These are phyloP conservation scores for Remorina albescens DNA, from an alignment of 2,797 vertebrate genomes.

Conservation along the genomic window DNA sequence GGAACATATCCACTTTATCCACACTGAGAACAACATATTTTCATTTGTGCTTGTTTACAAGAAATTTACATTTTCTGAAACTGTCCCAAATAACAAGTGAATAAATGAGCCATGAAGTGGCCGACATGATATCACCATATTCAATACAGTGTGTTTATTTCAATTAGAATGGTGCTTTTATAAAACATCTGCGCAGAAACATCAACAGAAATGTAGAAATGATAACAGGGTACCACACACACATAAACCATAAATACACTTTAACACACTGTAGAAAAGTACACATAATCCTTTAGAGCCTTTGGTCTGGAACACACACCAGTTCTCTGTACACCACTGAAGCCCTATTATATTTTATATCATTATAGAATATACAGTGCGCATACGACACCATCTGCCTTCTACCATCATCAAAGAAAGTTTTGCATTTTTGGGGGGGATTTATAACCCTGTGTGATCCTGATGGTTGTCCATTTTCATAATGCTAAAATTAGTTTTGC, in stretches of 20 bases:
- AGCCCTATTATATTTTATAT: constrained; percentile 62
- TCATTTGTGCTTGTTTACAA: background rate
- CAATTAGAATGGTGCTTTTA: constrained; percentile 76
- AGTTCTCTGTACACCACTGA: constrained; percentile 63
- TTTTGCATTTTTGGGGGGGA: constrained; percentile 59
- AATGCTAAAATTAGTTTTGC: constrained; percentile 68
- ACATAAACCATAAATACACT: constrained; percentile 76
- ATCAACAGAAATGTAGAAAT: constrained; percentile 78
- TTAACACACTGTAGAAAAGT: constrained; percentile 75
- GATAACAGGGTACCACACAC: constrained; percentile 64
- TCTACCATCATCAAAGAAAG: constrained; percentile 51
- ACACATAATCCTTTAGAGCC: constrained; percentile 69
- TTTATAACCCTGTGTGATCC: constrained; percentile 40
- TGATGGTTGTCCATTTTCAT: constrained; percentile 45
- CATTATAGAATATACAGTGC: constrained; percentile 51
- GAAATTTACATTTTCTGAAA: too few relatives aligned
- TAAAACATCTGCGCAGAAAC: constrained; percentile 80
- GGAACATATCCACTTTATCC: background rate
- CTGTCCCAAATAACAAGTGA: constrained; percentile 3
- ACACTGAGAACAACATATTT: background rate
- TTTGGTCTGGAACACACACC: constrained; percentile 75
- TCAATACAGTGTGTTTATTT: constrained; percentile 74
- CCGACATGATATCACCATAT: constrained; percentile 20
- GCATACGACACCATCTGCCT: constrained; percentile 40
- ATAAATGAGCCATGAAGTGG: background rate